Conservation (phyloP, 2,888 invertebrate species). For the Crossocerus cetratus region DNA sequence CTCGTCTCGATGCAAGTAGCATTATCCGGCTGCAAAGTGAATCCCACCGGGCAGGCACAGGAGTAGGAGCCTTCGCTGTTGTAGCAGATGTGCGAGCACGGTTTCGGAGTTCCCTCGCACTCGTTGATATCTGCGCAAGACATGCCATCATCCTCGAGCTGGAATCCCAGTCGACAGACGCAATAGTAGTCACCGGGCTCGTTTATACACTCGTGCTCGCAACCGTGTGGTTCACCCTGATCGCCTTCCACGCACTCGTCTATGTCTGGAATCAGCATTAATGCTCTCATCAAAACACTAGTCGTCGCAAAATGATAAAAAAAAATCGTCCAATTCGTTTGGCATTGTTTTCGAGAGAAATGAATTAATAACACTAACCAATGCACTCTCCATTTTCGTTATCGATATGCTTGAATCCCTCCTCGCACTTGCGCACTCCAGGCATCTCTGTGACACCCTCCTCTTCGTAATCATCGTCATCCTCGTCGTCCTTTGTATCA, state of each 20-base stretch:
- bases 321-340: too few species aligned
- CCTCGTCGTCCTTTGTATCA: conserved; percentile 56
- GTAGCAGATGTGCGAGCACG: conserved; percentile 68
- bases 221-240: conserved; percentile 77
- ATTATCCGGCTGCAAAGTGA: conserved; percentile 59
- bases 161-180: conserved; percentile 73
- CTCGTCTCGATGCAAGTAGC: conserved; percentile 60
- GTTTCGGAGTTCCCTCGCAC: conserved; percentile 57
- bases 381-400: conserved; percentile 76
- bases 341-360: neutral
- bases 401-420: conserved; percentile 74
- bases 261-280: conserved; percentile 75
- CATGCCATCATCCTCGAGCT: conserved; percentile 68
- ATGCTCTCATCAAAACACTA: too few species aligned
- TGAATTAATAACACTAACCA: conserved; percentile 65
- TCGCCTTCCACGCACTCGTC: conserved; percentile 79
- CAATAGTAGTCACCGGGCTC: conserved; percentile 75
- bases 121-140: conserved; percentile 72
- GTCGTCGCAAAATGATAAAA: too few species aligned
- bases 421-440: conserved; percentile 66
- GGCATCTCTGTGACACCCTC: conserved; percentile 66
- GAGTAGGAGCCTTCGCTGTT: conserved; percentile 68
- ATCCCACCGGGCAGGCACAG: conserved; percentile 78
- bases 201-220: conserved; percentile 78
- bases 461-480: conserved; percentile 60